Conservation (phyloP, 2,888 invertebrate genomes). For the Amblyjoppa fuscipennis region DNA sequence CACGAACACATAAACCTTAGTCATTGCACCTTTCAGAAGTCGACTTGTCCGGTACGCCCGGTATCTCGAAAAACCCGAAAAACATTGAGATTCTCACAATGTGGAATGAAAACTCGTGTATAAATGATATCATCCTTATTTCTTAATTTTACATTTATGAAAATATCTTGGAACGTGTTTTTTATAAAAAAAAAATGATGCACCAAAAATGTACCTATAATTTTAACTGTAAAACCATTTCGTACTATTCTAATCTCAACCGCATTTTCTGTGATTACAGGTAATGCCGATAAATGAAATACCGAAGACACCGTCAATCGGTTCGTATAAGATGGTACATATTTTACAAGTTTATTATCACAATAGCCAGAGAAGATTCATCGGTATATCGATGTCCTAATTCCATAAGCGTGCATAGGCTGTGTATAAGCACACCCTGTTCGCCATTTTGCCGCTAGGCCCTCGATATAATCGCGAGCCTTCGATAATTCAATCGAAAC, state of each 20-base stretch:
- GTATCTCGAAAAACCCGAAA: background rate
- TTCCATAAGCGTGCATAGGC: background rate
- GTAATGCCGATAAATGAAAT: constrained; percentile 2
- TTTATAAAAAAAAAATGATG: background rate
- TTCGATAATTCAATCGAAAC: background rate
- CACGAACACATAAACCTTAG: constrained; percentile 19
- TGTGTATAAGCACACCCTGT: background rate
- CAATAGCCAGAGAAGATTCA: background rate
- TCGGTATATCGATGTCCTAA: background rate
- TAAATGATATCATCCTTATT: background rate
- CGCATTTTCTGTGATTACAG: constrained; percentile 27
- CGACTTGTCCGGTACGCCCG: background rate
- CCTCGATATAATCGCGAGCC: background rate
- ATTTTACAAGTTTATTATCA: background rate
- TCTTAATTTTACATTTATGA: background rate
- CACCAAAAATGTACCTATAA: background rate
- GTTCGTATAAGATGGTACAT: background rate
- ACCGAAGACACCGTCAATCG: background rate
- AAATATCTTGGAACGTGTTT: too few species aligned
- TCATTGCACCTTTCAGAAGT: background rate
- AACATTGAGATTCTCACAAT: background rate
- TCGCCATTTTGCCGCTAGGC: background rate
- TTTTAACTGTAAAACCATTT: background rate
- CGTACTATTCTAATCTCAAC: background rate
- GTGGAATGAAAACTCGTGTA: background rate